Evolutionary conservation across 2,797 vertebrate species (phyloP), one percentile per base, ranked within the genome.

Genomic region (Alectoris magna): DNA sequence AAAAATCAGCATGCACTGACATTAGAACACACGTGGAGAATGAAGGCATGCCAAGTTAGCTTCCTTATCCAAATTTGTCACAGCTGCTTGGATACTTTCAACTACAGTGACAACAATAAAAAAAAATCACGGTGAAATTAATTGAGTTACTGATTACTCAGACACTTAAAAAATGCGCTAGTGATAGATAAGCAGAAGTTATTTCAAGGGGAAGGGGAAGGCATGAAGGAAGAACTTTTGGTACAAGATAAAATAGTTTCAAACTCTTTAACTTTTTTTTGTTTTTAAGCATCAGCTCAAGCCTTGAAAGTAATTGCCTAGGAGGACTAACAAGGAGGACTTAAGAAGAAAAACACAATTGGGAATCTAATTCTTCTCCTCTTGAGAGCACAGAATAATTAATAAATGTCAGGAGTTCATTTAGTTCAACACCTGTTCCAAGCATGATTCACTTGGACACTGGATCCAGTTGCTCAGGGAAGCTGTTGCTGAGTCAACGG

Each of bases 21-120:
- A 44, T 63, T 53, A 78, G 70, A 87, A 88, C 58, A 83, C 7
- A 14, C 34, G 44, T 8, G 27, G 38, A 85, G 39, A 83, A 64
- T 0, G 15, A 91, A 90, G 10, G 10, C 49, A 76, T 21, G 24
- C 29, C n/a, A 36, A 51, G 16, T 39, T 63, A 21, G 88, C 74
- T 90, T 93, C 64, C 64, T 78, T 66, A 51, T 13, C 46, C 29
- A 75, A 80, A 84, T 69, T 51, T 81, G 63, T 77, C 69, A 67
- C 85, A 93, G 77, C 49, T 88, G 46, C 51, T 90, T 81, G 29
- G 31, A 29, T 79, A 49, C 71, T 91, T 93, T 84, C 56, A 77
- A 63, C 34, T 36, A n/a, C 34, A 67, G 44, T 44, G 81, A 78
- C 22, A 87, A 87, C 16, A 84, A 34, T 13, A 49, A 69, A 88